phyloP scores from a whole-genome alignment of 2,888 invertebrate species.

The Aphidius colemani region DNA sequence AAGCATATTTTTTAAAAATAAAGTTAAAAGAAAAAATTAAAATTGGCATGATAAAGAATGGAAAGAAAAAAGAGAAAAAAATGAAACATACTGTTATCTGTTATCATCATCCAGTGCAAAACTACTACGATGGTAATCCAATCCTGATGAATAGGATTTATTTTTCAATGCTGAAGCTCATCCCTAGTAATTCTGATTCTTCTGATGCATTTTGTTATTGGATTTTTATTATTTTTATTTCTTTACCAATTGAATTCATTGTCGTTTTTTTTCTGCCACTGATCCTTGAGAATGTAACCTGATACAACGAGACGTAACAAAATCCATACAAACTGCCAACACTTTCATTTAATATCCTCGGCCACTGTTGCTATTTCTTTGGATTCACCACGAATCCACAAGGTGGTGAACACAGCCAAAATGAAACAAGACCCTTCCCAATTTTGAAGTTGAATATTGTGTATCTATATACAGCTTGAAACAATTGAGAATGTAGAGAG shows the following conservation, averaged over 20 bases:
- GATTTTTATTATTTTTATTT: not conserved
- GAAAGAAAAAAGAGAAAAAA: too few relatives aligned
- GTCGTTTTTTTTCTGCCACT: not conserved
- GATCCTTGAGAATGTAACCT: not conserved
- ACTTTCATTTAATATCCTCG: not conserved
- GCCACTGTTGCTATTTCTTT: not conserved
- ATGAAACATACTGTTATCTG: too few relatives aligned
- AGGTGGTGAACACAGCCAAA: slow-evolving; percentile 2
- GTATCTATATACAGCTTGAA: too few relatives aligned
- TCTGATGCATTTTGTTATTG: not conserved
- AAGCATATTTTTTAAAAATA: too few relatives aligned
- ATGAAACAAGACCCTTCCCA: slow-evolving; percentile 10
- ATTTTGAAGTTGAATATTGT: too few relatives aligned
- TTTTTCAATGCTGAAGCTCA: not conserved
- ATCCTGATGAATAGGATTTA: slow-evolving; percentile 9
- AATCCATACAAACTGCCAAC: not conserved
- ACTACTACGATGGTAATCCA: not conserved
- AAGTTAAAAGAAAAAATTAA: too few relatives aligned
- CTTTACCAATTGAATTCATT: not conserved
- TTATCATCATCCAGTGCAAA: not conserved
- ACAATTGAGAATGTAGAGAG: too few relatives aligned
- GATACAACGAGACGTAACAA: not conserved
- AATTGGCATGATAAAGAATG: too few relatives aligned
- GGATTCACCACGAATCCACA: slow-evolving; percentile 4
- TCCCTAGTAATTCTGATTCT: not conserved